Percentiles rank a stretch among this genome's conserved stretches.
Evolutionary conservation across 2,113 vertebrate species (phyloP).

Genomic region (Tetrao urogallus): DNA sequence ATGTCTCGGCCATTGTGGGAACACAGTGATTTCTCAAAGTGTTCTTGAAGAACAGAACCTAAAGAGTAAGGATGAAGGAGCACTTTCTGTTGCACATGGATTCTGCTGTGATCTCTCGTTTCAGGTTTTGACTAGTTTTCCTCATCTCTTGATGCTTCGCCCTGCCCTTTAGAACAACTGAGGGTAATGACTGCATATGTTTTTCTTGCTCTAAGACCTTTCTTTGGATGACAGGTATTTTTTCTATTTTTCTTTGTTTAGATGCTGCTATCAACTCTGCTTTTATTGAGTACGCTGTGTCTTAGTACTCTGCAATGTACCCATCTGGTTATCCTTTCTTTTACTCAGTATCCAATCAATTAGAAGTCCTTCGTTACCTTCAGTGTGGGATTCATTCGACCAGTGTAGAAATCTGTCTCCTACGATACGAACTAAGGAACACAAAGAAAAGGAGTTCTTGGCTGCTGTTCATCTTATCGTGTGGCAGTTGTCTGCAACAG

Average conservation of each 20-base stretch:
- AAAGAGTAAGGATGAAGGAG: background rate
- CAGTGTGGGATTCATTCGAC: background rate
- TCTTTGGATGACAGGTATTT: background rate
- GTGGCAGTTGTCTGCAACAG: slow-evolving; percentile 2
- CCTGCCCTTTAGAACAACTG: background rate
- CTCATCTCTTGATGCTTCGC: background rate
- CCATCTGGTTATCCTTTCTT: background rate
- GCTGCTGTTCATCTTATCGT: background rate
- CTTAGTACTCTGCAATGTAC: background rate
- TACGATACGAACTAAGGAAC: background rate
- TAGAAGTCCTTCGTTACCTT: background rate
- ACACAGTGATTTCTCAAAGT: background rate
- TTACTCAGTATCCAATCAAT: background rate
- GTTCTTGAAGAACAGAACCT: background rate
- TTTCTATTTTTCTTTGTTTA: background rate
- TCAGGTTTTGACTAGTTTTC: background rate
- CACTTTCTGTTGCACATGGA: background rate
- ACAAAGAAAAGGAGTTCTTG: background rate
- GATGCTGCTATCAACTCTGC: background rate
- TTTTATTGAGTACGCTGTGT: background rate
- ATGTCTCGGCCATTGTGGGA: background rate
- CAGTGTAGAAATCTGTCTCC: background rate
- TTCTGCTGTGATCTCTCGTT: background rate
- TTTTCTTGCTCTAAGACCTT: background rate
- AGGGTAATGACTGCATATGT: background rate